Percentiles rank a stretch among this genome's conserved stretches.
These are phyloP conservation scores for Eupithecia pulchellata DNA, from an alignment of 2,888 invertebrate genomes.

Conservation along the genomic window DNA sequence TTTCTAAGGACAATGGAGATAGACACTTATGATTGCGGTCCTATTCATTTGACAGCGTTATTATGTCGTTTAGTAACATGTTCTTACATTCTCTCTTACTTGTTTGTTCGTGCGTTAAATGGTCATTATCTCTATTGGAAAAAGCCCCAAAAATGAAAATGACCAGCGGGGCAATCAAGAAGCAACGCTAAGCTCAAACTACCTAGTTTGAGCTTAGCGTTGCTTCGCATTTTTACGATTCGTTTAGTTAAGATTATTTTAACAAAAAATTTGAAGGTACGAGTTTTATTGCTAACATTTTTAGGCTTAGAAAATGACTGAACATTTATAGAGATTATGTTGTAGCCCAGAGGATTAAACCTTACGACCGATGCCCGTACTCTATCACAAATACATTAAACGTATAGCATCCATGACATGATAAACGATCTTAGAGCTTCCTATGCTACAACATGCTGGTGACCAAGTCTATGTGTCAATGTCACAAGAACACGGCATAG, in stretches of 20 bases:
- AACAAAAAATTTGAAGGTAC: too few species aligned
- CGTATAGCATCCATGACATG: constrained; percentile 28
- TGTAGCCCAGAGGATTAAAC: constrained; percentile 14
- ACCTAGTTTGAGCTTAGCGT: too few species aligned
- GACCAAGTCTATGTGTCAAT: constrained; percentile 30
- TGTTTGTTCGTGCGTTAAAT: not conserved
- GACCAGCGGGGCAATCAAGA: not conserved
- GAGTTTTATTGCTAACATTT: not conserved
- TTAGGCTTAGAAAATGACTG: not conserved
- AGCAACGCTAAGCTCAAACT: not conserved
- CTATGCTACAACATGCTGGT: constrained; percentile 31
- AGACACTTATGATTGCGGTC: constrained; percentile 4
- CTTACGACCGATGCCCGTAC: constrained; percentile 22
- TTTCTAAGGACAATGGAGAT: constrained; percentile 30
- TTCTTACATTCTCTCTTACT: not conserved
- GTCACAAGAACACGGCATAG: constrained; percentile 30
- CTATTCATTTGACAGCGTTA: constrained; percentile 4
- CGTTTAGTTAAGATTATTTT: too few species aligned
- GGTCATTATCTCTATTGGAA: not conserved
- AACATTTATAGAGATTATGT: constrained; percentile 3
- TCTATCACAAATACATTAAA: constrained; percentile 12
- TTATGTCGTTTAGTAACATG: constrained; percentile 1
- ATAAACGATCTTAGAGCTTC: constrained; percentile 34
- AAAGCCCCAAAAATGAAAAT: not conserved
- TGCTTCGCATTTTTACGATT: too few species aligned